Conservation (phyloP, 2,113 vertebrate species). For the Zosterops borbonicus region DNA sequence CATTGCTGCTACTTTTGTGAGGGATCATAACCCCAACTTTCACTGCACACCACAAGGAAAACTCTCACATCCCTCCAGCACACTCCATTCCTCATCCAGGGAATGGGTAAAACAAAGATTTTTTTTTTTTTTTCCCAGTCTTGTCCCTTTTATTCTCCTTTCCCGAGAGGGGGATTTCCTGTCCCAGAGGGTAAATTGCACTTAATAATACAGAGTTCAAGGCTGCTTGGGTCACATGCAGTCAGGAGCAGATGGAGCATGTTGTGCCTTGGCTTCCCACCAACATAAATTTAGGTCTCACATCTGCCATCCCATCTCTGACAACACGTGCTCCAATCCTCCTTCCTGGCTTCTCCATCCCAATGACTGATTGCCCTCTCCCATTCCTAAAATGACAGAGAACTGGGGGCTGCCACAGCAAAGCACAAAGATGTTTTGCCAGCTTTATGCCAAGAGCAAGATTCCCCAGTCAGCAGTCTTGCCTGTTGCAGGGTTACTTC, state of each 20-base stretch:
- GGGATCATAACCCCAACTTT: neutral
- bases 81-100: neutral
- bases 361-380: neutral
- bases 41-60: accelerated
- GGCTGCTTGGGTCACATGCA: neutral
- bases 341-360: neutral
- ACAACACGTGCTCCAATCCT: neutral
- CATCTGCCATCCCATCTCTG: neutral
- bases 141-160: neutral
- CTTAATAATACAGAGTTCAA: neutral
- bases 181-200: neutral
- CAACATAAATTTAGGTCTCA: neutral
- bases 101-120: neutral
- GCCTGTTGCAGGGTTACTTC: neutral
- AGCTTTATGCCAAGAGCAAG: neutral
- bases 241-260: neutral
- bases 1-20: neutral
- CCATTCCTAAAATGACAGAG: neutral
- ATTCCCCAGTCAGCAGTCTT: neutral
- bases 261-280: neutral
- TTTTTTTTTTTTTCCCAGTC: neutral
- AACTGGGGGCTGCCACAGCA: neutral
- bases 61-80: neutral
- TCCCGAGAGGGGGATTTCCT: neutral
- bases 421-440: neutral